Evolutionary conservation across 1,140 invertebrate species (phyloP), one percentile per base, ranked within the genome.

Genomic region (Sweltsa coloradensis): DNA sequence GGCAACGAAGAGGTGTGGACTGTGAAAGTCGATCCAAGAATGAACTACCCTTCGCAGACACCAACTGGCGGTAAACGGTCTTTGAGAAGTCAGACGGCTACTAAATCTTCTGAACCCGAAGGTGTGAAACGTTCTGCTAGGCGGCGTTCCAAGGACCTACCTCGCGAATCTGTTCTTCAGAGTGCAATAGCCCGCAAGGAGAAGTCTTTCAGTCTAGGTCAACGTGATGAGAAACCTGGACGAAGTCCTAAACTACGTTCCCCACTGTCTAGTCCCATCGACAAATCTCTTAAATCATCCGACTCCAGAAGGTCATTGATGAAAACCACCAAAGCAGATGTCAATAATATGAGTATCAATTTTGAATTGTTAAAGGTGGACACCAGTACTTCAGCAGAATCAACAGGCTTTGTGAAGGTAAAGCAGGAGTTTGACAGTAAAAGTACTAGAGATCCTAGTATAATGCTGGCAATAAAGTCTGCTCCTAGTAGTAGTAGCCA

Each of bases 121-220:
- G 60, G 60, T 41, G 64, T 65, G 2, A 74, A 74, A 57, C 55
- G 71, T 13, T 70, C 70, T 0, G 64, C 68, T 1, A 57, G 71
- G 25, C 59, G 68, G 3, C 60, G 65, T 11, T 69, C 62, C 34
- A 73, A 68, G 53, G 70, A 73, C 36, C 63, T 55, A 16, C 60
- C 59, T 11, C 61, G 64, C 21, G 71, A 74, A 45, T 65, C 67
- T 46, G 63, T 74, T 2, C 52, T 74, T 36, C 68, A 73, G 39
- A 73, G 68, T 58, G 72, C 72, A 3, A 73, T 75, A 49, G 71
- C 72, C 3, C 62, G 73, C 16, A 74, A 74, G 52, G 70, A 73
- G 51, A 74, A 73, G 47, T 67, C 64, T 5, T 73, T 68, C 14
- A 64, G 50, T 47, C 60, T 65, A 2, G 63, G 66, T 0, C 54